phyloP scores from a whole-genome alignment of 2,113 vertebrate species.

The Grallaria varia region DNA sequence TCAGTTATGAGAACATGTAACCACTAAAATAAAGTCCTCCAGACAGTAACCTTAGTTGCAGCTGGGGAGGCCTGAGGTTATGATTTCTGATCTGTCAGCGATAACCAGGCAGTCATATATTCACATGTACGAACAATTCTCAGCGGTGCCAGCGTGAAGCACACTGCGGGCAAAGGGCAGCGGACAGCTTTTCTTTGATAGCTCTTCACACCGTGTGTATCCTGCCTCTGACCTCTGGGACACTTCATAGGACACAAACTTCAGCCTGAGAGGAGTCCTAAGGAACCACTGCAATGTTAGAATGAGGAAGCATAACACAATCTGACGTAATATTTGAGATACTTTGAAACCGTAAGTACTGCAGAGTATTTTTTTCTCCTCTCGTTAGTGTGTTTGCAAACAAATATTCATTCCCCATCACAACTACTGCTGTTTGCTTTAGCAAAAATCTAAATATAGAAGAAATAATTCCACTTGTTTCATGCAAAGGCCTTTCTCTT shows the following conservation, averaged over 20 bases:
- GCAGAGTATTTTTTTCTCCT: not conserved
- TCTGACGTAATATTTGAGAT: not conserved
- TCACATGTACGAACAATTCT: not conserved
- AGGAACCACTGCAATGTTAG: not conserved
- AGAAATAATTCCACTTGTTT: not conserved
- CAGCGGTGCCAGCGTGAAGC: not conserved
- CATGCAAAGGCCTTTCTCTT: not conserved
- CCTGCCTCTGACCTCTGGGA: not conserved
- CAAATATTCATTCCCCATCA: not conserved
- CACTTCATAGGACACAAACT: not conserved
- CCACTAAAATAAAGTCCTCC: not conserved
- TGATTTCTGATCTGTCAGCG: not conserved
- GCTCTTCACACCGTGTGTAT: not conserved
- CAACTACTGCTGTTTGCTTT: not conserved
- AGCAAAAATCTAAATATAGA: not conserved
- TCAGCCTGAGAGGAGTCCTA: not conserved
- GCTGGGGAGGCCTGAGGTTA: not conserved
- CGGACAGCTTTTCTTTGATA: not conserved
- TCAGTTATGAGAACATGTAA: not conserved
- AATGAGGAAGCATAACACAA: not conserved
- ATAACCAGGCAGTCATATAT: not conserved
- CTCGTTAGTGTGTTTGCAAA: not conserved
- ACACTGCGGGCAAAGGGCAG: not conserved
- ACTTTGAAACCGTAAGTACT: not conserved
- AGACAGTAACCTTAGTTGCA: not conserved